Percentiles rank a stretch among this genome's conserved stretches.
Conservation (phyloP, 2,113 vertebrate species). For the Narcine bancroftii region DNA sequence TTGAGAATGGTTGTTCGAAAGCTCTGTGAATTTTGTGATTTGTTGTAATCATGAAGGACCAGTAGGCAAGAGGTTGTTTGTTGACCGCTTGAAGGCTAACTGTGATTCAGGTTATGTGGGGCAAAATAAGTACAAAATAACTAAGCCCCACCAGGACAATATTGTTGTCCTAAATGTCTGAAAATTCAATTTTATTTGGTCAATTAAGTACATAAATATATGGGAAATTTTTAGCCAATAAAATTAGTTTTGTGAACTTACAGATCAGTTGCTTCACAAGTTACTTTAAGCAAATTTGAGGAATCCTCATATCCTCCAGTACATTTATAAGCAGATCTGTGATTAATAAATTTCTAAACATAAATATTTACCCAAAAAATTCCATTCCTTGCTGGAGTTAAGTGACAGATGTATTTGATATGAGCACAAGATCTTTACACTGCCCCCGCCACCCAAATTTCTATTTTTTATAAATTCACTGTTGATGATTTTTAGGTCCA, state of each 20-base stretch:
- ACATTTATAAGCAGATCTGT: background rate
- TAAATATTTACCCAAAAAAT: slow-evolving; percentile 23
- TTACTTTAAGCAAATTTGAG: background rate
- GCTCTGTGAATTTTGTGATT: slow-evolving; percentile 64
- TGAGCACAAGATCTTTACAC: too few relatives aligned
- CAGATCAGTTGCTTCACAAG: background rate
- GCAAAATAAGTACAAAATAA: too few relatives aligned
- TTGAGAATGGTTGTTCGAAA: slow-evolving; percentile 54
- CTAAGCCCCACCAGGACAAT: background rate
- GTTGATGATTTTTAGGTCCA: background rate
- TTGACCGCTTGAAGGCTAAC: slow-evolving; percentile 61
- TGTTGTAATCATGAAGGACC: slow-evolving; percentile 56
- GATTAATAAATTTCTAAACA: background rate
- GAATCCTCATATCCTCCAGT: background rate
- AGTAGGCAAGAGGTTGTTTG: slow-evolving; percentile 56
- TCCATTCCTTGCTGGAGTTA: background rate
- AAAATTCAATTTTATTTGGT: background rate
- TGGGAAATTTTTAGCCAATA: background rate
- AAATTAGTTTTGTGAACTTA: background rate
- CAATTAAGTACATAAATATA: background rate
- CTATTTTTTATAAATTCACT: background rate
- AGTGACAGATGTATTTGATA: background rate
- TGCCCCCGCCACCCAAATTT: too few relatives aligned
- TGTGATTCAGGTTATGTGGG: slow-evolving; percentile 56
- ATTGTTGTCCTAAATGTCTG: background rate